Evolutionary conservation across 37 sponge, comb jelly and placozoan species (phyloP).

Genomic region (Hexactinellida sp.): DNA sequence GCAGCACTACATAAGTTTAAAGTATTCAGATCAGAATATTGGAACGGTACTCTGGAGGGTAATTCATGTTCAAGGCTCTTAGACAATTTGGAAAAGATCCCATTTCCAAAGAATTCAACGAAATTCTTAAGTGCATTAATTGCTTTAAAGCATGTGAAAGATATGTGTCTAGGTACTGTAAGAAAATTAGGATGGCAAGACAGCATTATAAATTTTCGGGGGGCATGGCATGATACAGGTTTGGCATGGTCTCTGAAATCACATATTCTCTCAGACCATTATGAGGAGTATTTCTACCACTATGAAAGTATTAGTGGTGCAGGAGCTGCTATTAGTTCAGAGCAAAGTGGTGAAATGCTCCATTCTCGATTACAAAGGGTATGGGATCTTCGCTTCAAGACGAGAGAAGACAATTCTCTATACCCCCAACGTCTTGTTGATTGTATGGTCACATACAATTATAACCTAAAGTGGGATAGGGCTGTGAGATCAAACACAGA

Average conservation of each 20-base stretch:
- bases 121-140: constrained; percentile 10
- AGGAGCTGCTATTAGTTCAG: background rate
- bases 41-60: background rate
- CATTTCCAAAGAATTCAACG: background rate
- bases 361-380: background rate
- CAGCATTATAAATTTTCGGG: constrained; percentile 9
- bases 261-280: background rate
- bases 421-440: background rate
- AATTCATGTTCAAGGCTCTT: constrained; percentile 12
- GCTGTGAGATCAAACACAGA: too few relatives aligned
- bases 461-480: too few relatives aligned
- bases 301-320: background rate
- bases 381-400: background rate
- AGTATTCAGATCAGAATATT: constrained; percentile 6
- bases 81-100: constrained; percentile 3
- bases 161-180: background rate
- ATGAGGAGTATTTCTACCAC: background rate
- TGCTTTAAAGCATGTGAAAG: constrained; percentile 8
- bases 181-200: constrained; percentile 6
- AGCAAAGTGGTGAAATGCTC: background rate
- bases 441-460: background rate
- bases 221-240: constrained; percentile 9
- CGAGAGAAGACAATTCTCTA: too few relatives aligned
- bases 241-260: background rate
- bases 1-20: constrained; percentile 1